A percentile compares a stretch with the other conserved stretches of the same genome.
Evolutionary conservation across 2,113 vertebrate genomes (phyloP).

Genomic region (Clarias batrachus): DNA sequence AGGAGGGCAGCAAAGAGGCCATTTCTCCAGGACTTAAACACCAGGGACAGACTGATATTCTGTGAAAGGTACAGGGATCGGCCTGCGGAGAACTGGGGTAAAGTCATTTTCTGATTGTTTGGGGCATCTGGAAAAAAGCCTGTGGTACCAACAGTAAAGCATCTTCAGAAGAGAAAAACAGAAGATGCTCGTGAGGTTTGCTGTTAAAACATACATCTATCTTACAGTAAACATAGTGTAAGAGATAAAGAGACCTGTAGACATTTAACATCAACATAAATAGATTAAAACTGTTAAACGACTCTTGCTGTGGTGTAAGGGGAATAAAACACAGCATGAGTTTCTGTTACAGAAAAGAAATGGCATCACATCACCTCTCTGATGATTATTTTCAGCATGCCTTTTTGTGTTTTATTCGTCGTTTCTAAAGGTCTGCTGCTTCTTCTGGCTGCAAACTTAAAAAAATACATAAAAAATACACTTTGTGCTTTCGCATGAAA

Average conservation of each 20-base stretch:
- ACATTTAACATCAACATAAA: neutral
- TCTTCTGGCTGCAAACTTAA: neutral
- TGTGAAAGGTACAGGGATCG: too few species aligned
- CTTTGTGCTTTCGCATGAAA: neutral
- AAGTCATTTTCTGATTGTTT: too few species aligned
- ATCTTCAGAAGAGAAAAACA: too few species aligned
- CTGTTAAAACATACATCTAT: neutral
- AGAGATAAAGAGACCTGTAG: too few species aligned
- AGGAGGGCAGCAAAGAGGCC: too few species aligned
- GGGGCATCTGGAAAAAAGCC: too few species aligned
- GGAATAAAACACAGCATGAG: neutral
- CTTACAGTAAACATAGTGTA: neutral
- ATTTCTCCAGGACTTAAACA: too few species aligned
- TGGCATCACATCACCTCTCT: neutral
- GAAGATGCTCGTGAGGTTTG: neutral
- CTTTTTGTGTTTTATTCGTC: neutral
- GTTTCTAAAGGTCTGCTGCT: neutral
- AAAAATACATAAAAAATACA: neutral
- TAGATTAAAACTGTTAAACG: neutral
- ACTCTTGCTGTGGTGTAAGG: neutral
- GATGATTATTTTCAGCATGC: neutral
- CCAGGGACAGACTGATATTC: too few species aligned
- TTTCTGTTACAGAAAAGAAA: neutral
- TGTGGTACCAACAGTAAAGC: too few species aligned
- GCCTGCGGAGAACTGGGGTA: too few species aligned